Evolutionary conservation across 1,140 invertebrate species (phyloP), one percentile per base, ranked within the genome.

Genomic region (Chymomyza costata): DNA sequence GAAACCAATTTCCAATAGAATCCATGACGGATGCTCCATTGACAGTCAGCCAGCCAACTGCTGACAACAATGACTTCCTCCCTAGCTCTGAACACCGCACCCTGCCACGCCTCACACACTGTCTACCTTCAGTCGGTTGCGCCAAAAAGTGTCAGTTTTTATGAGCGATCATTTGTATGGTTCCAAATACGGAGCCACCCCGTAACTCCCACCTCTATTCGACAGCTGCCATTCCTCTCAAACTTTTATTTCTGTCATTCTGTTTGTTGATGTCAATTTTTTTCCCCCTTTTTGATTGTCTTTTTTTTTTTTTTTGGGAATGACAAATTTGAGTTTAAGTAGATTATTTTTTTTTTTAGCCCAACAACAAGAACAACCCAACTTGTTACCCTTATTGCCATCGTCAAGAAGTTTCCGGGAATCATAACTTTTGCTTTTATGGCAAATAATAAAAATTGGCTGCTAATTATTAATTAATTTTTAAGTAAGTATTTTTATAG

Each of bases 271-370:
- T 67, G 63, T 54, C 58, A 49, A 61, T 58, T 51, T 57, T 67
- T 67, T 54, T 37, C 41, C 18, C 50, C 10, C 15, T 55, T 10
- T 7, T 40, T 17, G 18, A 28, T 25, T 47, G 11, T 40, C 7
- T 10, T 31, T 21, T 35, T 19, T 56, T 59, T 32, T 35, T n/a
- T n/a, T n/a, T n/a, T n/a, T n/a, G n/a, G n/a, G n/a, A n/a, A 61
- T 78, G 73, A 78, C 73, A 78, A 78, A 78, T 78, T 73, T 39
- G 58, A 67, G 67, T 78, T 78, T 71, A 80, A 78, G 73, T 78
- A 74, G 64, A 71, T 78, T 76, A 78, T 67, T 73, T 78, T 67
- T 52, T 65, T n/a, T n/a, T n/a, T n/a, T n/a, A n/a, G n/a, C n/a
- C n/a, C n/a, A n/a, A n/a, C n/a, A n/a, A n/a, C n/a, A n/a, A n/a